Evolutionary conservation across 92 coral and sea anemone genomes (phyloP).

Genomic region (Phenganax subtilis): DNA sequence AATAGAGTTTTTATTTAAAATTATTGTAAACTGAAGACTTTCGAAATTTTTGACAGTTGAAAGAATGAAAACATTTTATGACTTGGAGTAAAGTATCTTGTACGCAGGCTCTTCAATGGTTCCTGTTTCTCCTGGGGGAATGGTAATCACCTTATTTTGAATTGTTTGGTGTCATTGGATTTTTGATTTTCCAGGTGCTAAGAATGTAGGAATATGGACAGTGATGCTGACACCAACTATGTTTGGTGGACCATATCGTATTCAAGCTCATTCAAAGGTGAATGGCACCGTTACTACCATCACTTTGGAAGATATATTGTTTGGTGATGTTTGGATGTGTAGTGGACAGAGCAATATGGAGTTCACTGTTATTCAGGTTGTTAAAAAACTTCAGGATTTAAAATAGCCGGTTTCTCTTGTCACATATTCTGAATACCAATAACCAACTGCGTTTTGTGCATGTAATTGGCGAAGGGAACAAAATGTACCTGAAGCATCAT

Average conservation of each 20-base stretch:
- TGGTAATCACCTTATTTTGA: no score
- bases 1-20: neutral
- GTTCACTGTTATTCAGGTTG: conserved; percentile 76
- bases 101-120: no score
- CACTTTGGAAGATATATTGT: conserved; percentile 64
- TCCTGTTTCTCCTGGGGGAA: no score
- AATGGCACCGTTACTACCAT: conserved; percentile 43
- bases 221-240: conserved; percentile 61
- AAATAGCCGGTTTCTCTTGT: neutral
- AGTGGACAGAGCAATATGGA: conserved; percentile 99
- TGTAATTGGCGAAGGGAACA: no score
- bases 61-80: no score
- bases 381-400: neutral
- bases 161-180: no score
- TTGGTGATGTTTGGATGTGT: conserved; percentile 99
- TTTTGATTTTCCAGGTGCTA: conserved; percentile 39
- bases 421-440: neutral
- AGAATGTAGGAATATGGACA: conserved; percentile 65
- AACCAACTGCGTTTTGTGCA: neutral
- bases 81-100: no score
- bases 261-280: conserved; percentile 64
- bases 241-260: conserved; percentile 73
- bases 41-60: no score
- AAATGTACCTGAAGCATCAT: no score
- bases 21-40: neutral